Evolutionary conservation across 2,113 vertebrate species (phyloP), one percentile per base, ranked within the genome.

Genomic region (Monarcha castaneiventris): DNA sequence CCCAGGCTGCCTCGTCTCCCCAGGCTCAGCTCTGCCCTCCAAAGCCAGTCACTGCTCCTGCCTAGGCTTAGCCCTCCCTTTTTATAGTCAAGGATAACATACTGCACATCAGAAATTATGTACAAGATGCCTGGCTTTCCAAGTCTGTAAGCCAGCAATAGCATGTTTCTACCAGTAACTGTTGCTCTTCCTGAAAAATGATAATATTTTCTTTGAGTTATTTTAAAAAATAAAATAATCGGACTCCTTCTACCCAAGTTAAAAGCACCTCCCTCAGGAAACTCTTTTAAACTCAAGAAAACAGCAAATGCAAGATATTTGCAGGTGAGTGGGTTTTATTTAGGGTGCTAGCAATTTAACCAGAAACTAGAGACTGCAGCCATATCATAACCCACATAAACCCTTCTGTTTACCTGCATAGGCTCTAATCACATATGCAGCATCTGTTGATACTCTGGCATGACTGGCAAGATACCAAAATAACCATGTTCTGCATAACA

Each of bases 391-490:
- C 13, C 4, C 44, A 37, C 37, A 37, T 37, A 37, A 37, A 37
- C 69, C 58, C 35, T 76, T 95, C 59, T 88, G 59, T 68, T 93
- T 94, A 94, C 87, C 90, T 94, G 78, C 5, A 10, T 27, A 80
- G 84, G n/a, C 29, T 88, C 62, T 91, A 89, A 87, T 94, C 77
- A 80, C 46, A 77, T 76, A 49, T 85, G 59, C 51, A 89, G 79
- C 89, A 92, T 92, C 82, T 93, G 83, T 75, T 62, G 69, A 46
- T 61, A 52, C 61, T 89, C 59, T 44, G 76, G 46, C 3, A 3
- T 55, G 86, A 74, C n/a, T 84, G 90, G 94, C 71, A 80, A 76
- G 71, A 61, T n/a, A 94, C 68, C 74, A 94, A 71, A 87, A 92
- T 25, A 89, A 48, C 74, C 3, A 6, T n/a, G 51, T 68, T 67